Evolutionary conservation across 2,113 vertebrate genomes (phyloP), one percentile per base, ranked within the genome.

Genomic region (Solea solea): DNA sequence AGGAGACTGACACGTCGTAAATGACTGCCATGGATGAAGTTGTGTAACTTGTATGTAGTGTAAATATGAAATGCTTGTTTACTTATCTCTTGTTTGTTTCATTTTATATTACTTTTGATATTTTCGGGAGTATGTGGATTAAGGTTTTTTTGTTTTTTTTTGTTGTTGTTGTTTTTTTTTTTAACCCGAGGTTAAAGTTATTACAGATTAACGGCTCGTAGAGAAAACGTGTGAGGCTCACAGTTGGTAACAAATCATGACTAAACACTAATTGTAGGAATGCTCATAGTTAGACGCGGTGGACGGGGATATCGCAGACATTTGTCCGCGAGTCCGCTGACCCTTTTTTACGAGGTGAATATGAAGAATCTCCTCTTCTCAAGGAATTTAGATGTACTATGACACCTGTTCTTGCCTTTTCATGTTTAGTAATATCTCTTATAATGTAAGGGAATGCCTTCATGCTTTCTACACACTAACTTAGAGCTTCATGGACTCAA

Each of bases 31-130:
- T 92, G 94, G 93, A 94, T 91, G 93, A 87, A 73, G 66, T 78
- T 54, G 86, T 85, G 76, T 78, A 94, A 95, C 92, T 93, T 98
- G 95, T 97, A 95, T 91, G 91, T 95, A 95, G 79, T 98, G 97
- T 99, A 98, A 96, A 98, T 99, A 98, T 88, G 93, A 95, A 95
- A 92, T 95, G 96, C 96, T 96, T 96, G 93, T 97, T 95, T 96
- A 96, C 94, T 94, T 91, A 94, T 91, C 93, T 94, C 92, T 10
- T 28, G 28, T 53, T 66, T 93, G 57, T 87, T 91, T 87, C 73
- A 78, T 83, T 87, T 93, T 91, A 74, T 91, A 91, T 91, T 89
- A 79, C 85, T 86, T 89, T 90, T 93, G 84, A 85, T 87, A 88
- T 91, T 88, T 89, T 82, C 21, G 61, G 63, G 83, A 89, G 82